Evolutionary conservation across 1,140 invertebrate genomes (phyloP).

Genomic region (Camponotus floridanus): DNA sequence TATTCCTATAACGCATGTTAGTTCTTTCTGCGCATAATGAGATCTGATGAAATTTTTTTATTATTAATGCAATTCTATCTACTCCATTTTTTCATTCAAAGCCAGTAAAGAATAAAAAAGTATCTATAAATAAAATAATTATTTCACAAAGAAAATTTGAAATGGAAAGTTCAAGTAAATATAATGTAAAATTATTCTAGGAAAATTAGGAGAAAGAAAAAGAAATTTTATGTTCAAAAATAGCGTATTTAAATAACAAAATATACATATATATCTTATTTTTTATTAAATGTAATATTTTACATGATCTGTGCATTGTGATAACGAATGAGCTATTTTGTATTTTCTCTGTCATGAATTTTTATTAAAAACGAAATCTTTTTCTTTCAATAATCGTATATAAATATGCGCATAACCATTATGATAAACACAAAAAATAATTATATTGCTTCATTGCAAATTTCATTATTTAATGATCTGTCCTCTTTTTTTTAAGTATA

Average conservation of each 20-base stretch:
- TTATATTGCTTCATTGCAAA: background rate
- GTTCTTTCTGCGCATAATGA: background rate
- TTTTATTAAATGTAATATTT: constrained; percentile 15
- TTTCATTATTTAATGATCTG: background rate
- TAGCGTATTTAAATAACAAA: background rate
- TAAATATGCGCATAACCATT: background rate
- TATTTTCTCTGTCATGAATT: no score
- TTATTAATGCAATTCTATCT: background rate
- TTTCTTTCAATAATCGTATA: background rate
- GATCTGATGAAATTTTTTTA: no score
- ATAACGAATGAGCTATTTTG: background rate
- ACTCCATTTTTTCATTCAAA: background rate
- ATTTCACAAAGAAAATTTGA: background rate
- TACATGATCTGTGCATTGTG: background rate
- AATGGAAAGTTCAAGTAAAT: background rate
- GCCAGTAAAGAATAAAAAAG: background rate
- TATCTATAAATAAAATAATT: background rate
- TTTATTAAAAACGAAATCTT: background rate
- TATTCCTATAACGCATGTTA: background rate
- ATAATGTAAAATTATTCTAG: background rate
- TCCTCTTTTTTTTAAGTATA: background rate
- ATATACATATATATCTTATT: background rate
- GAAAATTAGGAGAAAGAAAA: background rate
- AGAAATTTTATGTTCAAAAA: background rate
- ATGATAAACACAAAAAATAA: background rate